Percentiles rank a stretch among this genome's conserved stretches.
Conservation (phyloP, 2,113 vertebrate species). For the Hoplias malabaricus region DNA sequence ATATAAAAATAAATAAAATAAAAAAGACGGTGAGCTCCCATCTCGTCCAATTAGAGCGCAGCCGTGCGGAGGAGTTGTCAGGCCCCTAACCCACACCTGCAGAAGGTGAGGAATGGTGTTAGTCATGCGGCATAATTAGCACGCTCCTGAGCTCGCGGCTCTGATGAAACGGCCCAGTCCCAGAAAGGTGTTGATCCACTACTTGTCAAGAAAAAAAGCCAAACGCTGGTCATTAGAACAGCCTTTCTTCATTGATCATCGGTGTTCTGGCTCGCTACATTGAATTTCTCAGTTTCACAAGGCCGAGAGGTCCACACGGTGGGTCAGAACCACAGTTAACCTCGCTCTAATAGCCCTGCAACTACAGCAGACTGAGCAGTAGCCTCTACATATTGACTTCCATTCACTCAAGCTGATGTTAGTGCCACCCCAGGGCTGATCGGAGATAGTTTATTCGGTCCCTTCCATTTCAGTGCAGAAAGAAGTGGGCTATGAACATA, state of each 20-base stretch:
- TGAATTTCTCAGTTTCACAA: background rate
- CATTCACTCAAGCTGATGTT: background rate
- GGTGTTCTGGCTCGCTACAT: background rate
- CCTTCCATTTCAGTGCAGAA: too few species aligned
- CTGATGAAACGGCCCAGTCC: background rate
- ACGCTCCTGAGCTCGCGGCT: background rate
- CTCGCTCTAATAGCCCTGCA: background rate
- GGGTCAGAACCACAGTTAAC: background rate
- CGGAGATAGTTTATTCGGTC: background rate
- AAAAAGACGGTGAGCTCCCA: background rate
- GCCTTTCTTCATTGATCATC: background rate
- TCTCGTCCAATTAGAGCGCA: slow-evolving; percentile 29
- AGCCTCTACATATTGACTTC: background rate
- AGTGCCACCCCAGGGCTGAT: background rate
- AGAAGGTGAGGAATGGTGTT: slow-evolving; percentile 23
- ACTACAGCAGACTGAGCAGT: background rate
- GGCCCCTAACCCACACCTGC: background rate
- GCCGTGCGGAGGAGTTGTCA: background rate
- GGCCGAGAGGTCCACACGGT: background rate
- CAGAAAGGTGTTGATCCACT: background rate
- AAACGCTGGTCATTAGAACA: background rate
- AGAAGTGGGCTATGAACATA: too few species aligned
- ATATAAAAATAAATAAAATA: too few species aligned
- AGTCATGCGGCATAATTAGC: background rate
- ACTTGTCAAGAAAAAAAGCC: background rate